Evolutionary conservation across 2,113 vertebrate genomes (phyloP), one percentile per base, ranked within the genome.

Genomic region (Pomatorhinus ruficollis): DNA sequence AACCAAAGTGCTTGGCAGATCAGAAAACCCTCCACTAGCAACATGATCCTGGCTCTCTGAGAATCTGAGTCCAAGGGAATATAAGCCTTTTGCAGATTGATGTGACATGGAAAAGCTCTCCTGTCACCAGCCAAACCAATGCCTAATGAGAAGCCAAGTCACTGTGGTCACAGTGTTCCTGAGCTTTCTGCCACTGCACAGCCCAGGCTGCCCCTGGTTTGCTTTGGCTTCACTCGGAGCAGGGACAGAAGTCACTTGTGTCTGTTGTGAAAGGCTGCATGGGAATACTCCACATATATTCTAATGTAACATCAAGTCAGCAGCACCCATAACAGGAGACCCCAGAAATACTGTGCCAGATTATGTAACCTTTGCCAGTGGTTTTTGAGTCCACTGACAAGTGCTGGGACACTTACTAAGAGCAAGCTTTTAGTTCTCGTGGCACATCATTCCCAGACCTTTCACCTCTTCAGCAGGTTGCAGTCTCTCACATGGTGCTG

Each of bases 221-320:
- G n/a, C 75, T 70, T 27, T 42, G 60, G 28, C 52, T 49, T 17
- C 3, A 1, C 37, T 53, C 23, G 12, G 35, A 64, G 45, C 64
- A 74, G 64, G 42, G n/a, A 8, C 50, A 87, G 42, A 53, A 61
- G 13, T 84, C 52, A 12, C 15, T 54, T 0, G 0, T 50, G 31
- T n/a, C 33, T 87, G 50, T 9, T 74, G 44, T 56, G 24, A 53
- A 86, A 83, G 40, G 63, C 40, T 69, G 37, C 37, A 6, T 28
- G 54, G 42, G 65, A 81, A 77, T 28, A n/a, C 12, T 30, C 13
- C 5, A 50, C 0, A 0, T 35, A 10, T 28, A 31, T 21, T 70
- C 39, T 54, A 59, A 27, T 2, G 5, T 72, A 56, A 53, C 71
- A 47, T 25, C 1, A 2, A 60, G 33, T 22, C 25, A 54, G 61